Evolutionary conservation across 1,140 invertebrate species (phyloP), one percentile per base, ranked within the genome.

Genomic region (Macrotrachela quadricornifera): DNA sequence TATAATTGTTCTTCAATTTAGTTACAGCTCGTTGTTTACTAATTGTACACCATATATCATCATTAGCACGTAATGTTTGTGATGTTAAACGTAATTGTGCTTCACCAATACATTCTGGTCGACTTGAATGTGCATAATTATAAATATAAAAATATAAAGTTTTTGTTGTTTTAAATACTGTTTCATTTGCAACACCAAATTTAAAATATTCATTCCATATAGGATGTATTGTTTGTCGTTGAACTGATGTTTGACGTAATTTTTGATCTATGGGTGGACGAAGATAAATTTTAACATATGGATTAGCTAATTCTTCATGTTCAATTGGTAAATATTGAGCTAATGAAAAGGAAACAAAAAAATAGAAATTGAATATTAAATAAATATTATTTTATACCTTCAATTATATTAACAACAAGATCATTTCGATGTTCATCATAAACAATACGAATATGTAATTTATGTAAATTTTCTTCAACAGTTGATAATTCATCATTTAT

Each of bases 381-480:
- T 30, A 8, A 46, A 21, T 13, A 1, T 30, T 2, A 30, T 10
- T 49, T 18, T 57, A 59, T 64, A 83, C 81, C 81, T 79, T 83
- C 81, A 69, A 87, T 85, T 42, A 88, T 67, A 68, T 85, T 82
- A 17, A 86, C 80, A 55, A 82, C 78, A 45, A 88, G 71, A 67
- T 88, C 84, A 17, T 82, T 85, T 59, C 81, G 76, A 64, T 85
- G 79, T 61, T 85, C 85, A 67, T 88, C 83, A 60, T 86, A 88
- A 58, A 80, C 83, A 9, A 87, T 71, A n/a, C 81, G 73, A 57
- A 85, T 74, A 63, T 86, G 83, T 54, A 88, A 73, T 43, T 81
- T 72, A 21, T 83, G 83, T 10, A 84, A 71, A 47, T 76, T 76
- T 16, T 76, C 59, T 14, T 30, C 21, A 30, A 30, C 8, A 30